Base-by-base conservation (phyloP, 2,797 vertebrate species). In the Hydrolagus colliei region DNA sequence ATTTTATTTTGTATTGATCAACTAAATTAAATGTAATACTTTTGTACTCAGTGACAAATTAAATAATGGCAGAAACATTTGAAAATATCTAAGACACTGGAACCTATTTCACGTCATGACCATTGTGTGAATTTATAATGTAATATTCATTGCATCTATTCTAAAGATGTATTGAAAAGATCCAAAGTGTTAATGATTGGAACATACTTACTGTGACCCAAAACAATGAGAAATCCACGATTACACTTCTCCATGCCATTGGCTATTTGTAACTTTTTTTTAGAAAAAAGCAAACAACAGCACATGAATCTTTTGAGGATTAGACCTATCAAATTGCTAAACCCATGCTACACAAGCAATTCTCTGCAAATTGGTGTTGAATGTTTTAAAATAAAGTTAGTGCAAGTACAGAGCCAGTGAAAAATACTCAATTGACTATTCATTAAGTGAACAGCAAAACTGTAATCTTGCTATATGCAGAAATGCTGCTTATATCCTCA, bases 371-470 rank as follows among this genome's bases (percentile, higher is more conserved):
- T 16, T 67, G 67, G 35, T 32, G 67, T 32, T 35, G 35, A 67
- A 82, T 35, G 27, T 67, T 82, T 18, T 20, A 41, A 71, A 18
- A 1, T 18, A 80, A n/a, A 84, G 65, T 11, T 71, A 71, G 61
- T 9, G 14, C 41, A 71, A 68, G 13, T 80, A 35, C 63, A 67
- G 63, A 27, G 9, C 41, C 27, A 80, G 22, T 65, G 11, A 7
- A 7, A 65, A 65, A 65, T 65, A 9, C 62, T 16, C 18, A 35
- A 35, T 9, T 80, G 41, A 52, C 12, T 27, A 16, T 32, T 80
- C 63, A 67, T 22, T 65, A 35, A 65, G 16, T 80, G 67, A 80
- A 80, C 62, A 67, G 78, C 63, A 80, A 80, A 52, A n/a, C 67
- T 80, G 63, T 67, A 67, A 80, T 80, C 35, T 67, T 67, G 22